A percentile compares a stretch with the other conserved stretches of the same genome.
phyloP scores from a whole-genome alignment of 1,140 invertebrate genomes.

The Camponotus pennsylvanicus region DNA sequence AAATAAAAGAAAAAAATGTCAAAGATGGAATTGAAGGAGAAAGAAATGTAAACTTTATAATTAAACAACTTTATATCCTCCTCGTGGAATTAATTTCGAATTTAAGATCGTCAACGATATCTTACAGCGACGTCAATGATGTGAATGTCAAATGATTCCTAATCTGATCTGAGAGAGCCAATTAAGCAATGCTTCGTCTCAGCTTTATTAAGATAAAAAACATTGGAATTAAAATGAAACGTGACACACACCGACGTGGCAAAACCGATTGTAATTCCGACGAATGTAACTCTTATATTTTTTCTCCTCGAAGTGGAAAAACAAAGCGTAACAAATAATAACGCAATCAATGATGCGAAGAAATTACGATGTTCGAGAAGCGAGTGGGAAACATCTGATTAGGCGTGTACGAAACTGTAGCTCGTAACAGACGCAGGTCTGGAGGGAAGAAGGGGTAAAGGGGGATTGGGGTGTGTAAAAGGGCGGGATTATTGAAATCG shows the following conservation, averaged over 20 bases:
- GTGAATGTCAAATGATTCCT: neutral
- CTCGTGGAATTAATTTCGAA: constrained; percentile 1
- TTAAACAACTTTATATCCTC: neutral
- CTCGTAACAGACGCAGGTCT: neutral
- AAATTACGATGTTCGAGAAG: neutral
- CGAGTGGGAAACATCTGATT: neutral
- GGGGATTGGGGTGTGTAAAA: neutral
- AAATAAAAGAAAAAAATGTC: neutral
- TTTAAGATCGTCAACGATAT: constrained; percentile 2
- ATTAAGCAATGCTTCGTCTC: neutral
- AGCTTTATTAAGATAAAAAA: neutral
- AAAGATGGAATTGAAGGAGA: neutral
- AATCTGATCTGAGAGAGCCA: neutral
- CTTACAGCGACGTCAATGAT: neutral
- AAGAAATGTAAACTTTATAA: neutral
- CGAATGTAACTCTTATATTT: neutral
- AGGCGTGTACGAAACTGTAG: neutral
- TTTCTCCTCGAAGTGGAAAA: neutral
- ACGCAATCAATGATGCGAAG: neutral
- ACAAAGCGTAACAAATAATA: neutral
- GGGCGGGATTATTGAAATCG: constrained; percentile 43
- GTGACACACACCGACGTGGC: neutral
- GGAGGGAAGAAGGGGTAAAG: neutral
- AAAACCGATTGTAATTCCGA: neutral
- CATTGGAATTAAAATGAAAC: neutral